Percentiles rank a stretch among this genome's conserved stretches.
Conservation (phyloP, 2,113 vertebrate species). For the Pachycephala philippinensis region DNA sequence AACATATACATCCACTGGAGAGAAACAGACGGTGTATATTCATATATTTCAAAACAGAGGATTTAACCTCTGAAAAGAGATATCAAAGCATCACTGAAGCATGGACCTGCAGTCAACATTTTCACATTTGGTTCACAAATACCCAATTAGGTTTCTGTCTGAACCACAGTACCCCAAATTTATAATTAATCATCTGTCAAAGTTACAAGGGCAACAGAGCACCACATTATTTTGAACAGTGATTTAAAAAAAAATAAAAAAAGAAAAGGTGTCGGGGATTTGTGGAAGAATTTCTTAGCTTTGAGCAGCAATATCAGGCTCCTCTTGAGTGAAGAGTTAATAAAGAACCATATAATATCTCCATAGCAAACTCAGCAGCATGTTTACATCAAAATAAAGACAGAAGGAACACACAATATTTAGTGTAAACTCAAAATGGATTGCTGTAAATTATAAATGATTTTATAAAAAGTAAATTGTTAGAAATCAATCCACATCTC, state of each 20-base stretch:
- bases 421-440: neutral
- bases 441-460: neutral
- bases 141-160: slow-evolving; percentile 57
- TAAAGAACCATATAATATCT: neutral
- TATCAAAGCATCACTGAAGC: slow-evolving; percentile 14
- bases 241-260: neutral
- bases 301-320: neutral
- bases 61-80: slow-evolving; percentile 63
- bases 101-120: slow-evolving; percentile 25
- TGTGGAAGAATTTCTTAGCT: neutral
- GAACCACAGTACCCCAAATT: slow-evolving; percentile 49
- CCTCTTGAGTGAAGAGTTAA: neutral
- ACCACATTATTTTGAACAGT: slow-evolving; percentile 2
- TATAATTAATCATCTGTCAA: slow-evolving; percentile 64
- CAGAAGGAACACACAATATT: neutral
- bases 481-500: neutral
- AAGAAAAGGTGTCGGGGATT: neutral
- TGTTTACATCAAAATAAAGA: neutral
- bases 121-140: slow-evolving; percentile 63
- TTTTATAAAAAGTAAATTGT: neutral
- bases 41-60: slow-evolving; percentile 19
- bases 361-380: neutral
- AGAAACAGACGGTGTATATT: neutral
- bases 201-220: slow-evolving; percentile 33
- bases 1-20: neutral